Evolutionary conservation across 2,113 vertebrate species (phyloP).

Genomic region (Calonectris borealis): DNA sequence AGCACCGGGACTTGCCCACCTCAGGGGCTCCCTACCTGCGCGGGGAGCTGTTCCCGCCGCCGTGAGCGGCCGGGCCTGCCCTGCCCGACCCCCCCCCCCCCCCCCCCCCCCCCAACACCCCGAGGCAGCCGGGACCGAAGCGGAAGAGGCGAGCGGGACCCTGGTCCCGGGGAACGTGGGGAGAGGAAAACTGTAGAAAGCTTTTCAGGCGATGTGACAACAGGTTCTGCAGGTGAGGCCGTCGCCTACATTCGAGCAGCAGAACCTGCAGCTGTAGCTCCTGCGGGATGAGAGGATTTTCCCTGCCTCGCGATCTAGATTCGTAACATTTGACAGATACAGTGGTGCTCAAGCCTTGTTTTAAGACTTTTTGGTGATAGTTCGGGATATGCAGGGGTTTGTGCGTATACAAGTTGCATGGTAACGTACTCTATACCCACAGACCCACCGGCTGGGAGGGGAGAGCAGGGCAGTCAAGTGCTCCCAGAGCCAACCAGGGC

Average conservation of each 20-base stretch:
- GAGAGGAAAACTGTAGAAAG: accelerated
- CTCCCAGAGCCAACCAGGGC: background rate
- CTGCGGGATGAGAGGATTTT: background rate
- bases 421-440: accelerated
- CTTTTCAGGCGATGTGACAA: accelerated
- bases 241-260: accelerated
- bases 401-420: accelerated
- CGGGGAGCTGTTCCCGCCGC: background rate
- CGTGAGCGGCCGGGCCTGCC: background rate
- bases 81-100: too few species aligned
- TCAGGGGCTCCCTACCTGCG: background rate
- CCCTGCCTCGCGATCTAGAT: accelerated
- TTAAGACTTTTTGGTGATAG: accelerated
- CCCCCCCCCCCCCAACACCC: too few species aligned
- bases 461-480: accelerated
- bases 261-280: background rate
- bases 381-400: accelerated
- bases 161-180: background rate
- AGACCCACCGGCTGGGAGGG: accelerated
- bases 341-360: accelerated
- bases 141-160: too few species aligned
- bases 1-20: background rate
- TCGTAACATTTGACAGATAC: accelerated
- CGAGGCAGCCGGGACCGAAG: accelerated
- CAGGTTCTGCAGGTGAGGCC: background rate